Evolutionary conservation across 2,113 vertebrate genomes (phyloP).

Genomic region (Hyperoodon ampullatus): DNA sequence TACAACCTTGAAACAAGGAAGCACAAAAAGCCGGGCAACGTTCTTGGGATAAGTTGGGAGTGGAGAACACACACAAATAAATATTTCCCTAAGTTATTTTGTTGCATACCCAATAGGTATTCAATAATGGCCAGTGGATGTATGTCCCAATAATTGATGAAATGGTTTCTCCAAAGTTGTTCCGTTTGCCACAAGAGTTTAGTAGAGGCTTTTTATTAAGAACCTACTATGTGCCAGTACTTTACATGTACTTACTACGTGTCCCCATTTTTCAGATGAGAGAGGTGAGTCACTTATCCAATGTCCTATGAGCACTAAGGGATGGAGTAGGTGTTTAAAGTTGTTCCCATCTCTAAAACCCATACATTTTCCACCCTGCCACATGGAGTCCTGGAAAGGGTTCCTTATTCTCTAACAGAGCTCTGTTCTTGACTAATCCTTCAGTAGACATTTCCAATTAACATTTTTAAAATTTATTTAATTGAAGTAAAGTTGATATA

Average conservation of each 20-base stretch:
- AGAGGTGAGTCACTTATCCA: neutral
- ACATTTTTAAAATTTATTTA: neutral
- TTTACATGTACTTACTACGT: neutral
- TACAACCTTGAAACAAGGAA: neutral
- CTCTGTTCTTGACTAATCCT: neutral
- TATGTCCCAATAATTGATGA: neutral
- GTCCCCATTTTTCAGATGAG: neutral
- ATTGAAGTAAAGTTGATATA: neutral
- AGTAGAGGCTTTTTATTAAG: neutral
- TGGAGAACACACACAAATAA: neutral
- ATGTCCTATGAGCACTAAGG: neutral
- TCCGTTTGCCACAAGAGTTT: neutral
- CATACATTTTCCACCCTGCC: neutral
- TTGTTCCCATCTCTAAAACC: neutral
- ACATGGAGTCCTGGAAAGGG: neutral
- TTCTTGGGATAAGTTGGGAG: neutral
- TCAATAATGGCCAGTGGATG: neutral
- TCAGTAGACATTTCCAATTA: neutral
- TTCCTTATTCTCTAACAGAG: neutral
- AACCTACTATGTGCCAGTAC: neutral
- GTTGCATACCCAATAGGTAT: neutral
- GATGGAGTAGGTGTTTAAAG: neutral
- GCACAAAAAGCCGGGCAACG: too few species aligned
- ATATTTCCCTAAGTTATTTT: neutral
- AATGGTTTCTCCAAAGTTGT: neutral